These are phyloP conservation scores for Drosophila limbata DNA, from an alignment of 2,888 invertebrate species.

Conservation along the genomic window DNA sequence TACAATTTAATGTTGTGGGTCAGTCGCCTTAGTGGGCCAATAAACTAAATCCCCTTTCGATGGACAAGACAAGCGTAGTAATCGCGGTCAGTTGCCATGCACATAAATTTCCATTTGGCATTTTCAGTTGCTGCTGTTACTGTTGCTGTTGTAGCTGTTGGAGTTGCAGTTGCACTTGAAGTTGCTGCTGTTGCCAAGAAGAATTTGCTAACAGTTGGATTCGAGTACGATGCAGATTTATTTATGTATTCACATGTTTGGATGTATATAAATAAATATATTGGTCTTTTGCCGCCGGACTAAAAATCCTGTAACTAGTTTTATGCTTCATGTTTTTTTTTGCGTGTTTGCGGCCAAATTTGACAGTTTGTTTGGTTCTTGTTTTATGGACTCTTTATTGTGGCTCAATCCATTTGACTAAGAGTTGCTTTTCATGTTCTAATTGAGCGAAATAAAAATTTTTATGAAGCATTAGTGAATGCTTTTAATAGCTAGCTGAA, in stretches of 20 bases:
- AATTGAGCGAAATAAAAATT: conserved; percentile 22
- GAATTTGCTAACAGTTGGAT: conserved; percentile 57
- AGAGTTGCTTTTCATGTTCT: conserved; percentile 10
- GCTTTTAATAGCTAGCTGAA: conserved; percentile 23
- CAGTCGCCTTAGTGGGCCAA: conserved; percentile 78
- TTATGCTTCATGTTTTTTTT: conserved; percentile 32
- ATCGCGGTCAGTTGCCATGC: conserved; percentile 61
- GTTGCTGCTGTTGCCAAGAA: conserved; percentile 34
- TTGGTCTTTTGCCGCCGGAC: conserved; percentile 34
- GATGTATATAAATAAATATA: conserved; percentile 43
- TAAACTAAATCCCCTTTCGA: conserved; percentile 67
- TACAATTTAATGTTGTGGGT: conserved; percentile 80
- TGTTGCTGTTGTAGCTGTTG: conserved; percentile 37
- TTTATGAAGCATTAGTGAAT: conserved; percentile 14
- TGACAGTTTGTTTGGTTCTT: conserved; percentile 57
- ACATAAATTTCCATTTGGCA: conserved; percentile 73
- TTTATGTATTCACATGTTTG: conserved; percentile 65
- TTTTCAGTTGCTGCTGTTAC: conserved; percentile 40
- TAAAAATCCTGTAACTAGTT: conserved; percentile 51
- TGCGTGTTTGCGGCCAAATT: conserved; percentile 55
- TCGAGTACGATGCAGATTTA: conserved; percentile 66
- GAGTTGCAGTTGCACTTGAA: conserved; percentile 33
- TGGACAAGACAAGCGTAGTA: conserved; percentile 64
- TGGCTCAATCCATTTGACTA: conserved; percentile 25
- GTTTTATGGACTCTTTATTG: conserved; percentile 34